Evolutionary conservation across 2,113 vertebrate genomes (phyloP).

Genomic region (Solenodon paradoxus): DNA sequence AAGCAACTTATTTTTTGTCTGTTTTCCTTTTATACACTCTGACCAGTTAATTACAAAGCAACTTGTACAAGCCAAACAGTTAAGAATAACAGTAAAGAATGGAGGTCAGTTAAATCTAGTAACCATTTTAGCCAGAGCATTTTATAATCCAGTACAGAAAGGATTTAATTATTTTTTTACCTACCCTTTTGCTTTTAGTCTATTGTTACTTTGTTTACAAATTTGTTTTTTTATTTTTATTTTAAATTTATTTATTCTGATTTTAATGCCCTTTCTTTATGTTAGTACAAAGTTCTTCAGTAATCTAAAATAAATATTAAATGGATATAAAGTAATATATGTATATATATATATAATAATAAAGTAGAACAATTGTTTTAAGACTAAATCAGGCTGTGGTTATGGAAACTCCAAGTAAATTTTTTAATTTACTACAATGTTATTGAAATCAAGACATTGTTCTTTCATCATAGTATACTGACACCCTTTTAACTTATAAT

Average conservation of each 20-base stretch:
- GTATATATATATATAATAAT: neutral
- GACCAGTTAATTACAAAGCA: neutral
- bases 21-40: neutral
- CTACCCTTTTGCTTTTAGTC: neutral
- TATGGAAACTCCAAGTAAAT: neutral
- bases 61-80: neutral
- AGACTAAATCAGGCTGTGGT: neutral
- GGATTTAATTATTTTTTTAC: neutral
- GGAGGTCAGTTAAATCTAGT: neutral
- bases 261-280: neutral
- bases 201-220: neutral
- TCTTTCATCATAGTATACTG: neutral
- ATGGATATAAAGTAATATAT: neutral
- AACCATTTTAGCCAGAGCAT: neutral
- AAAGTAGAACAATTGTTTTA: neutral
- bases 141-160: neutral
- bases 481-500: neutral
- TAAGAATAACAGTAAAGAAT: neutral
- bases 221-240: neutral
- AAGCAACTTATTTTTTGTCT: neutral
- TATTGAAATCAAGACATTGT: neutral
- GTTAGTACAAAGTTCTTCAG: neutral
- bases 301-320: neutral
- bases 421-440: neutral
- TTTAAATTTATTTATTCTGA: neutral